Evolutionary conservation across 2,888 invertebrate genomes (phyloP), one percentile per base, ranked within the genome.

Genomic region (Fragum whitleyi): DNA sequence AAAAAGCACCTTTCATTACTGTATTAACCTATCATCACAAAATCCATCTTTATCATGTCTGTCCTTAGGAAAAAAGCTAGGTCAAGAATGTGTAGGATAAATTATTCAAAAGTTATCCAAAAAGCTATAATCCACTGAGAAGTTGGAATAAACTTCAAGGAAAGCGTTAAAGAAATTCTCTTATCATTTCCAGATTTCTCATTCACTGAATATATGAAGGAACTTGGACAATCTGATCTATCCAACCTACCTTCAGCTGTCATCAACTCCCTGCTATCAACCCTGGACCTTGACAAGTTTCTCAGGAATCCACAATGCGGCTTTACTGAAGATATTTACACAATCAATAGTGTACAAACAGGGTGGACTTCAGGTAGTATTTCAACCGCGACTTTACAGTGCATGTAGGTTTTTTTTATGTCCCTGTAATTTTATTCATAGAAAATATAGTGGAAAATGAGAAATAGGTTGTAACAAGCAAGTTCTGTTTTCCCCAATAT

Each of bases 311-410:
- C 79, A 3, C 69, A 68, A 23, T 88, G 88, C 79, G 74, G 77
- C 39, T 32, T 26, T 2, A 21, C 29, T 0, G 73, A 77, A 11
- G 28, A 57, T 14, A 68, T 81, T 0, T 88, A 83, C 69, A 47
- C 47, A 47, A 47, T 2, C 1, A 42, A 65, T 11, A 19, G 14
- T 16, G 23, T 65, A 14, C 21, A 65, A 42, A 61, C 71, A 23
- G 85, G 87, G 0, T 88, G 88, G 88, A 85, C 72, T 16, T 82
- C 83, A 53, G 87, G 88, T 87, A 61, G 39, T 19, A 26, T 47
- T 36, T 47, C 5, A 39, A 36, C 53, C 3, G n/a, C 57, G 6
- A 3, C n/a, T 47, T 3, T 57, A 2, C 23, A 57, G 1, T 5
- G 2, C 19, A 57, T n/a, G 23, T 3, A n/a, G n/a, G n/a, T 36